These are phyloP conservation scores for Eupristina koningsbergeri DNA, from an alignment of 1,140 invertebrate species.

Conservation along the genomic window DNA sequence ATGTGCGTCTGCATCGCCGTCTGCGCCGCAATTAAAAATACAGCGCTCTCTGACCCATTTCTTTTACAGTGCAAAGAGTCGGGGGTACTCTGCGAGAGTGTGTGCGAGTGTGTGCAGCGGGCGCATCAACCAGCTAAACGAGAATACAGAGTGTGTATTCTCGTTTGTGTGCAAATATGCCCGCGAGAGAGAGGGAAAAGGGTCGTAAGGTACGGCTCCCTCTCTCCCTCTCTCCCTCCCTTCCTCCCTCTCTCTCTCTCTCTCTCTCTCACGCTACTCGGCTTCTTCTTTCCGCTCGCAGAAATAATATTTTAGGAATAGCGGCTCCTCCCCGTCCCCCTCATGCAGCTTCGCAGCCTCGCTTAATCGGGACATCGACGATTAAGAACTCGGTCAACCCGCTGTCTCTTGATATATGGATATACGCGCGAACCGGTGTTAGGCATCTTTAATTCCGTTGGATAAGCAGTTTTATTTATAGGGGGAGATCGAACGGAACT, in stretches of 20 bases:
- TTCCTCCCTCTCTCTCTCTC: too few relatives aligned
- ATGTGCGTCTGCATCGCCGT: conserved; percentile 53
- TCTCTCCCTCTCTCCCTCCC: neutral
- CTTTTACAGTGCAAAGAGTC: conserved; percentile 28
- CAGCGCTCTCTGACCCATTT: conserved; percentile 54
- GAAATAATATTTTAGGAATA: conserved; percentile 46
- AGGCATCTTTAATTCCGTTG: conserved; percentile 14
- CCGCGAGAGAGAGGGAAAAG: too few relatives aligned
- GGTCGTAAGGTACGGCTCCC: too few relatives aligned
- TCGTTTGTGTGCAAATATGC: neutral
- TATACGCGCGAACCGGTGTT: conserved; percentile 15
- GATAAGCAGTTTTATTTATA: conserved; percentile 34
- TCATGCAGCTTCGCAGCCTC: neutral
- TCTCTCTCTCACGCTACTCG: neutral
- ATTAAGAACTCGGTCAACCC: conserved; percentile 46
- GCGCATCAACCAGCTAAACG: conserved; percentile 17
- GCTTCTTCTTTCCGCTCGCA: neutral
- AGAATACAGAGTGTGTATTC: neutral
- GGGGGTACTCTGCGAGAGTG: too few relatives aligned
- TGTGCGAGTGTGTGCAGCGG: neutral
- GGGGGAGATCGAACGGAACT: conserved; percentile 1
- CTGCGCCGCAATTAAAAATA: conserved; percentile 59
- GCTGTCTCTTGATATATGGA: neutral
- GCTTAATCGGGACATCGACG: conserved; percentile 29
- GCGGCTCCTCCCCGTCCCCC: neutral